phyloP scores from a whole-genome alignment of 2,888 invertebrate species.

The Eueremaeus valkanovi region DNA sequence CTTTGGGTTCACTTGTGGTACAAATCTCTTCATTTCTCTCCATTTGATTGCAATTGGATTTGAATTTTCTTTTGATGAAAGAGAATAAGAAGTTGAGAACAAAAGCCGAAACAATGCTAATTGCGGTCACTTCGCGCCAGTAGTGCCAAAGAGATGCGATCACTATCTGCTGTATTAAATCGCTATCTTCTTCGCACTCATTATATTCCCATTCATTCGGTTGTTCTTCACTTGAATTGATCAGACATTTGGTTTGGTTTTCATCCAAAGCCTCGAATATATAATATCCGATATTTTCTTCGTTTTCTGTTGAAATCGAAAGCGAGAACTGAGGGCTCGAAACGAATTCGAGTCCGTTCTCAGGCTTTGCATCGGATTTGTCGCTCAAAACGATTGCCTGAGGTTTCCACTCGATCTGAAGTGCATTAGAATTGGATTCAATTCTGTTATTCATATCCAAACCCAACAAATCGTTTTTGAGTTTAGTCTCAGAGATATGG shows the following conservation, averaged over 20 bases:
- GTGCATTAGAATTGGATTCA: background rate
- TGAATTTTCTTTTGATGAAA: background rate
- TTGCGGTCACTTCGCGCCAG: constrained; percentile 76
- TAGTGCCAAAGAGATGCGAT: constrained; percentile 73
- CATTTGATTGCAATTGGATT: background rate
- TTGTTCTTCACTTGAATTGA: constrained; percentile 9
- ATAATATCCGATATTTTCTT: constrained; percentile 35
- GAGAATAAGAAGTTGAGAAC: constrained; percentile 63
- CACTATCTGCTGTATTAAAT: constrained; percentile 65
- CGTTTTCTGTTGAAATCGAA: background rate
- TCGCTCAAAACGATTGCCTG: background rate
- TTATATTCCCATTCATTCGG: constrained; percentile 44
- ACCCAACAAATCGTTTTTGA: background rate
- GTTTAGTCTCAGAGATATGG: background rate
- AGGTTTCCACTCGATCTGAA: constrained; percentile 41
- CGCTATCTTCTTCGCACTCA: constrained; percentile 40
- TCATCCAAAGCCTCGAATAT: constrained; percentile 29
- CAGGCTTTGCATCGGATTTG: background rate
- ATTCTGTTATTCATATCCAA: background rate
- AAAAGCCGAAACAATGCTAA: constrained; percentile 68
- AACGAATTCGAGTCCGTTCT: background rate
- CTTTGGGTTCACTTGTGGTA: background rate
- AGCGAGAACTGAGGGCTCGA: constrained; percentile 14
- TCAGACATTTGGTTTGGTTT: background rate
- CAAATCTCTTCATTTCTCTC: constrained; percentile 5